Evolutionary conservation across 2,888 invertebrate species (phyloP).

Genomic region (Vanessa cardui): DNA sequence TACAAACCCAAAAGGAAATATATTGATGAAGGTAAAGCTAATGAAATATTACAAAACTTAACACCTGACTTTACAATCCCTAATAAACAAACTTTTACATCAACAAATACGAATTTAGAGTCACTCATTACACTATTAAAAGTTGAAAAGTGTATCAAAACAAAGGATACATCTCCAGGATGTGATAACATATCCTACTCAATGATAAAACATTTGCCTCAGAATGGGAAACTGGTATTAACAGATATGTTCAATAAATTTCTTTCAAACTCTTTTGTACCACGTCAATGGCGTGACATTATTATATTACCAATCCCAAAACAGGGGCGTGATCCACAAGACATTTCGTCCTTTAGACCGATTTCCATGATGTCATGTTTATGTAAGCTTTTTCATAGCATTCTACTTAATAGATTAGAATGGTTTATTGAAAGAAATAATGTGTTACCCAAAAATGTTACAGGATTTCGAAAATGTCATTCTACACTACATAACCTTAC

Average conservation of each 20-base stretch:
- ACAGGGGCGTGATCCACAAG: no score
- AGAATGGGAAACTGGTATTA: not conserved
- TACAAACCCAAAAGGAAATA: not conserved
- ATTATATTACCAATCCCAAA: not conserved
- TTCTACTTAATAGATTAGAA: constrained; percentile 4
- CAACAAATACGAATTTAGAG: not conserved
- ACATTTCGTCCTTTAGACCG: no score
- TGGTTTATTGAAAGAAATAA: constrained; percentile 5
- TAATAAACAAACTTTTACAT: not conserved
- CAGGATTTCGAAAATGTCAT: constrained; percentile 31
- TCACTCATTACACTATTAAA: not conserved
- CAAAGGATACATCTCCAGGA: not conserved
- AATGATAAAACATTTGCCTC: not conserved
- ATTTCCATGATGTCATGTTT: no score
- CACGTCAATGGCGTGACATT: not conserved
- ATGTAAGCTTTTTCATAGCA: constrained; percentile 4
- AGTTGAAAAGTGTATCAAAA: not conserved
- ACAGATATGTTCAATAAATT: not conserved
- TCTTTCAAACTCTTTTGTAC: no score
- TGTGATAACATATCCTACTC: not conserved
- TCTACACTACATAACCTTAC: constrained; percentile 32
- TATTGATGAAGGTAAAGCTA: not conserved
- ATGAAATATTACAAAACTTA: not conserved
- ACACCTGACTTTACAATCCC: not conserved
- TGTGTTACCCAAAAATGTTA: constrained; percentile 18